Evolutionary conservation across 2,888 invertebrate species (phyloP), one percentile per base, ranked within the genome.

Genomic region (Caenorhabditis sinica): DNA sequence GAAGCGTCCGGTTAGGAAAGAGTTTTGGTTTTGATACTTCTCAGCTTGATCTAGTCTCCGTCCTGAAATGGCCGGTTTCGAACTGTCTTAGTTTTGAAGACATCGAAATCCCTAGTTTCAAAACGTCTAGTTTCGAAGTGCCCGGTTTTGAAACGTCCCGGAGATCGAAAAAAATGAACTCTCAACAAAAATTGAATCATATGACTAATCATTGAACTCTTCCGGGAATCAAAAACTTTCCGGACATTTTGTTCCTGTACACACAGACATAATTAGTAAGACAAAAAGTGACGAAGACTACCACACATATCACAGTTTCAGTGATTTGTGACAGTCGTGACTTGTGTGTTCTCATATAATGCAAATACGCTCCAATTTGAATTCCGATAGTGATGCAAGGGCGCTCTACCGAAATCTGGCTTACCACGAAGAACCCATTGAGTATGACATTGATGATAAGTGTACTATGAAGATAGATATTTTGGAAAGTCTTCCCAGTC

Each of bases 371-470:
- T n/a, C n/a, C n/a, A n/a, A n/a, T n/a, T n/a, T n/a, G n/a, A n/a
- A n/a, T n/a, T n/a, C n/a, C n/a, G n/a, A n/a, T n/a, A n/a, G n/a
- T n/a, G n/a, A n/a, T n/a, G n/a, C n/a, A n/a, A n/a, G n/a, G n/a
- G n/a, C n/a, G n/a, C n/a, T n/a, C n/a, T n/a, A n/a, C n/a, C n/a
- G n/a, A n/a, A n/a, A n/a, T 33, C 17, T 8, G 3, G 23, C 43
- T 60, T 33, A 72, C 72, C 72, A 45, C 9, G 30, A 43, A 72
- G 2, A 20, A 33, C 11, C 15, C 20, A 25, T 60, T 45, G 20
- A 72, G 60, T 13, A 49, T 5, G 4, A 60, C 17, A 2, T n/a
- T 30, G n/a, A 72, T n/a, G 0, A 72, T n/a, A 33, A 58, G 45
- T 28, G 72, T 60, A 5, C 20, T 13, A 17, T 25, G 2, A 6